phyloP scores from a whole-genome alignment of 2,113 vertebrate species.

The Budorcas taxicolor region DNA sequence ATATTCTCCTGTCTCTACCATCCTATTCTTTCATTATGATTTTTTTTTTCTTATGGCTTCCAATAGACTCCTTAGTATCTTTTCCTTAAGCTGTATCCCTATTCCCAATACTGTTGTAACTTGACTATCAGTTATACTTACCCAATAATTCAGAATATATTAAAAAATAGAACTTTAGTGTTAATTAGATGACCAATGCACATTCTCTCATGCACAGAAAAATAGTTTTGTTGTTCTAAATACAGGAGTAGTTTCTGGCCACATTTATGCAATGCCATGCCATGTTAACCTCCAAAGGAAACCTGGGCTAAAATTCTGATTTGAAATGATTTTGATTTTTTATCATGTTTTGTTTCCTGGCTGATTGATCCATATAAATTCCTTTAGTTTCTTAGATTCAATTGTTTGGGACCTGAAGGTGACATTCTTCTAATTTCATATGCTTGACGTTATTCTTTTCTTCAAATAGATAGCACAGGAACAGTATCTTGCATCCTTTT shows the following conservation, averaged over 20 bases:
- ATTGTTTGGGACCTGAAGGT: neutral
- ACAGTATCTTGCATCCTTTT: neutral
- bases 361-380: neutral
- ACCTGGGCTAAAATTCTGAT: neutral
- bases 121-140: neutral
- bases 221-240: neutral
- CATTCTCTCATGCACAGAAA: neutral
- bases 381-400: neutral
- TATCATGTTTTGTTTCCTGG: conserved; percentile 17
- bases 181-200: neutral
- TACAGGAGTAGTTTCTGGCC: neutral
- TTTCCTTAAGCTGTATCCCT: neutral
- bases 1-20: neutral
- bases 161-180: neutral
- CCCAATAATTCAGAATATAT: neutral
- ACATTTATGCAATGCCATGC: neutral
- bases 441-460: neutral
- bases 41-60: neutral
- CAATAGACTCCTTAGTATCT: neutral
- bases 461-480: neutral
- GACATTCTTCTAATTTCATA: neutral
- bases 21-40: neutral
- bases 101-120: neutral
- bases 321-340: conserved; percentile 33
- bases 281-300: neutral